Evolutionary conservation across 2,113 vertebrate genomes (phyloP).

Genomic region (Xenopus tropicalis): UCB_Xtro_10.0 CM004446.2:31654501-31655000

Average conservation of each 20-base stretch:
- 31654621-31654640: neutral
- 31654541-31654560: neutral
- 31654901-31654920: neutral
- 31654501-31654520: neutral
- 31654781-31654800: slow-evolving; percentile 60
- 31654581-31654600: neutral
- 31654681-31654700: slow-evolving; percentile 70
- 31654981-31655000: slow-evolving; percentile 55
- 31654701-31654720: slow-evolving; percentile 67
- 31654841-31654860: slow-evolving; percentile 65
- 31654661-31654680: slow-evolving; percentile 55
- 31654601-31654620: neutral
- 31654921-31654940: neutral
- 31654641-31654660: neutral
- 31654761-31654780: slow-evolving; percentile 70
- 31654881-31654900: slow-evolving; percentile 48
- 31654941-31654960: slow-evolving; percentile 7
- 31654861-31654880: slow-evolving; percentile 75
- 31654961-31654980: slow-evolving; percentile 47
- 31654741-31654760: slow-evolving; percentile 62
- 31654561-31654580: slow-evolving; percentile 3
- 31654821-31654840: slow-evolving; percentile 74
- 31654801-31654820: slow-evolving; percentile 61
- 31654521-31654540: neutral
- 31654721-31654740: slow-evolving; percentile 74